Conservation (phyloP, 2,113 vertebrate genomes). For the Oncorhynchus nerka region DNA sequence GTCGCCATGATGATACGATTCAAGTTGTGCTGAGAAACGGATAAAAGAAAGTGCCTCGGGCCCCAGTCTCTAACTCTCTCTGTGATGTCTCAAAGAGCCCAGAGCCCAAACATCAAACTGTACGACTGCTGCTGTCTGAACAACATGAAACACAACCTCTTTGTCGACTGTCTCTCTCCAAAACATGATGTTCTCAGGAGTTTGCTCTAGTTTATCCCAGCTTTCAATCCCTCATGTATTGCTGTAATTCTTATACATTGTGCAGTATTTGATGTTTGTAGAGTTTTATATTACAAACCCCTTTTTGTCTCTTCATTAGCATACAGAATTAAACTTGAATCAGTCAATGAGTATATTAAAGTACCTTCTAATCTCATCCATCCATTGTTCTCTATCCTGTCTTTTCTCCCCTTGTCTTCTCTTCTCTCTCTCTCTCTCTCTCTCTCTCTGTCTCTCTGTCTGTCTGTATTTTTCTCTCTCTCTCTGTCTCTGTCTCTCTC, state of each 20-base stretch:
- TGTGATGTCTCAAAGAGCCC: slow-evolving; percentile 34
- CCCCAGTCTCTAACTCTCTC: neutral
- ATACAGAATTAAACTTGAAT: neutral
- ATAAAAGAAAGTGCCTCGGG: slow-evolving; percentile 42
- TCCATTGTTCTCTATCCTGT: neutral
- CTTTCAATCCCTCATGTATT: neutral
- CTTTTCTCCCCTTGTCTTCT: neutral
- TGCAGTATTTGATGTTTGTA: neutral
- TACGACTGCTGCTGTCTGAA: neutral
- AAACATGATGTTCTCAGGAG: slow-evolving; percentile 8
- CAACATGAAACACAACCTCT: slow-evolving; percentile 45
- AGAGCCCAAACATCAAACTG: slow-evolving; percentile 39
- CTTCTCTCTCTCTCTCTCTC: neutral
- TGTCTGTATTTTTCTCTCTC: neutral
- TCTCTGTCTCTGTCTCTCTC: too few species aligned
- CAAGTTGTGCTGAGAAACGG: slow-evolving; percentile 4
- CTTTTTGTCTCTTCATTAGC: neutral
- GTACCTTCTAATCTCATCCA: neutral
- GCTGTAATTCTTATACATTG: neutral
- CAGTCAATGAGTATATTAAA: neutral
- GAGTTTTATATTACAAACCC: neutral
- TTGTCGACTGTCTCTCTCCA: slow-evolving; percentile 9
- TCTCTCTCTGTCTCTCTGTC: neutral
- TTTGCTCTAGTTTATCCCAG: neutral
- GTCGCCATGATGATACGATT: too few species aligned